Conservation (phyloP, 2,888 invertebrate species). For the Drosophila prostipennis region DNA sequence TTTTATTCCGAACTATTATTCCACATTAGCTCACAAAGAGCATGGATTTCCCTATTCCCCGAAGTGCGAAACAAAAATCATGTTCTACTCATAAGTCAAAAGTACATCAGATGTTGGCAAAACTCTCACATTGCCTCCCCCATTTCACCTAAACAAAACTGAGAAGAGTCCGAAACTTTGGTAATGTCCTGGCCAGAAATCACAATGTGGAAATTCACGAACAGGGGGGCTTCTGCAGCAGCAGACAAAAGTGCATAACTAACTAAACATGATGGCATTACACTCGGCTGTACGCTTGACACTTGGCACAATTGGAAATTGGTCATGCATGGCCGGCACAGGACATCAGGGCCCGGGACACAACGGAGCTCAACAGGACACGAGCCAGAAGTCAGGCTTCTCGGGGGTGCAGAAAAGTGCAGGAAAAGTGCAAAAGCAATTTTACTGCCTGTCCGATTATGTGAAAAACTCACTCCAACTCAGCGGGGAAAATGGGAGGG, state of each 20-base stretch:
- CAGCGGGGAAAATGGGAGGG: background rate
- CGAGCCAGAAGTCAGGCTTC: slow-evolving; percentile 10
- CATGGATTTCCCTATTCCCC: slow-evolving; percentile 1
- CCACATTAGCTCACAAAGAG: background rate
- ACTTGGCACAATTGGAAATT: slow-evolving; percentile 63
- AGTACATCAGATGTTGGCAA: slow-evolving; percentile 28
- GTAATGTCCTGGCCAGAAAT: slow-evolving; percentile 38
- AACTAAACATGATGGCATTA: slow-evolving; percentile 56
- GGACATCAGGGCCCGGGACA: slow-evolving; percentile 14
- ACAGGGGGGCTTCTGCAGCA: slow-evolving; percentile 10
- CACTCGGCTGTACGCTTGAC: slow-evolving; percentile 47
- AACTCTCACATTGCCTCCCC: slow-evolving; percentile 12
- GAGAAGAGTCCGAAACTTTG: slow-evolving; percentile 30
- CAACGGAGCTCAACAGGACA: slow-evolving; percentile 11
- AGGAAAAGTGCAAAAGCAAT: slow-evolving; percentile 35
- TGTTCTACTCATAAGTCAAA: slow-evolving; percentile 21
- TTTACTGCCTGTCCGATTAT: slow-evolving; percentile 40
- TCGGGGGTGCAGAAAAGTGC: slow-evolving; percentile 22
- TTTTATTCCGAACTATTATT: background rate
- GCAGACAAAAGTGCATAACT: slow-evolving; percentile 50
- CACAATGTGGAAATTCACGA: slow-evolving; percentile 27
- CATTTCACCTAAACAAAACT: slow-evolving; percentile 10
- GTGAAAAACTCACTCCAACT: slow-evolving; percentile 15
- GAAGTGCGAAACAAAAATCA: slow-evolving; percentile 20
- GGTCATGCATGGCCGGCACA: slow-evolving; percentile 52